These are phyloP conservation scores for Lycaena phlaeas DNA, from an alignment of 2,888 invertebrate species.

Conservation along the genomic window DNA sequence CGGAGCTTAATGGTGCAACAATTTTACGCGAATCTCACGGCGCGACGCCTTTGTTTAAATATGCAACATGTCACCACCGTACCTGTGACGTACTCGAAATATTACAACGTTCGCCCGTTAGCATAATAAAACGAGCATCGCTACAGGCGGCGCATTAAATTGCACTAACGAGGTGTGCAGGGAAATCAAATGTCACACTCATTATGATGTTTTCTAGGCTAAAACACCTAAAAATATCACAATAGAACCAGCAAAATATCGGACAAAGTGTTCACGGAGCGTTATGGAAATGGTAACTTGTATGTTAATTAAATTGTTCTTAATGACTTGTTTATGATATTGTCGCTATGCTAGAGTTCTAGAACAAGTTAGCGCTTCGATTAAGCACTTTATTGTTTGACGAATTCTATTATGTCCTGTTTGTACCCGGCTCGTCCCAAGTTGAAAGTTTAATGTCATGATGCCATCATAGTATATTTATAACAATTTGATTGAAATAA, in stretches of 20 bases:
- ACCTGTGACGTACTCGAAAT: slow-evolving; percentile 58
- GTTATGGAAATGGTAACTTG: background rate
- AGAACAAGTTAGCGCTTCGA: slow-evolving; percentile 5
- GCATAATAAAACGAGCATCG: slow-evolving; percentile 62
- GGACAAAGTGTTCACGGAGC: background rate
- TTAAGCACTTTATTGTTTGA: slow-evolving; percentile 1
- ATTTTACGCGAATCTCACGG: slow-evolving; percentile 37
- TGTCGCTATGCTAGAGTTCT: slow-evolving; percentile 1
- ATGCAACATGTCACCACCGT: slow-evolving; percentile 55
- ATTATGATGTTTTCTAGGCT: slow-evolving; percentile 21
- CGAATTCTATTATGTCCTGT: slow-evolving; percentile 5
- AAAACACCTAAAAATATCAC: slow-evolving; percentile 6
- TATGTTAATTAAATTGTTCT: slow-evolving; percentile 3
- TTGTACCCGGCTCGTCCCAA: background rate
- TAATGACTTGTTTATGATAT: slow-evolving; percentile 2
- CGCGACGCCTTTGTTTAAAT: slow-evolving; percentile 48
- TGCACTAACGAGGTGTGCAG: slow-evolving; percentile 31
- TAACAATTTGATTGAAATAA: too few relatives aligned
- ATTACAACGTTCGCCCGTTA: slow-evolving; percentile 57
- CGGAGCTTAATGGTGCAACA: slow-evolving; percentile 42
- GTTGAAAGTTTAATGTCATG: too few relatives aligned
- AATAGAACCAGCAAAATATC: background rate
- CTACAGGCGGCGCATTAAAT: slow-evolving; percentile 52
- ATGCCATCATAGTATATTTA: too few relatives aligned
- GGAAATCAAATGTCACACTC: slow-evolving; percentile 30